Conservation (phyloP, 2,113 vertebrate genomes). For the Climacteris rufus region DNA sequence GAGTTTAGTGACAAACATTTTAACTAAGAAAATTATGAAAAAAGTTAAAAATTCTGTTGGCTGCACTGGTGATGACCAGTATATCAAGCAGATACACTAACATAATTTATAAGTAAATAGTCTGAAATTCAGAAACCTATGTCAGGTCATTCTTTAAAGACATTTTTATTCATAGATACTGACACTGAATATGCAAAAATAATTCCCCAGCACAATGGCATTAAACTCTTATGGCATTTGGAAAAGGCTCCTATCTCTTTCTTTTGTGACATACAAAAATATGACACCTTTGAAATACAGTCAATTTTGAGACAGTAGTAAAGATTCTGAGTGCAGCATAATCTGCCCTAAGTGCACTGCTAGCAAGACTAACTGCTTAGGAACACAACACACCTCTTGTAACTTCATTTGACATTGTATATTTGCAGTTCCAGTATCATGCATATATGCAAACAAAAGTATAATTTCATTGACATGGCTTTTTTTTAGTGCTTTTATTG, state of each 20-base stretch:
- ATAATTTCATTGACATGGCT: background rate
- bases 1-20: background rate
- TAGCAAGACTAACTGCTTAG: background rate
- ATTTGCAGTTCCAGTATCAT: background rate
- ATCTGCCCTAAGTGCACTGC: background rate
- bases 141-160: background rate
- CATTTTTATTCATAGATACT: background rate
- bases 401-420: background rate
- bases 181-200: background rate
- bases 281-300: background rate
- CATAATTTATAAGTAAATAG: background rate
- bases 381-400: background rate
- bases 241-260: background rate
- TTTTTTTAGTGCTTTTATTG: background rate
- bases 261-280: background rate
- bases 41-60: background rate
- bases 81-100: background rate
- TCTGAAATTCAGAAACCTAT: background rate
- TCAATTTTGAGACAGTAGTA: background rate
- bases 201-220: rapidly evolving
- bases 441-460: background rate
- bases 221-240: background rate
- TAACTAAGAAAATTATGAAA: background rate
- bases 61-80: background rate
- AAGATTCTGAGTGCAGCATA: background rate